A percentile compares a stretch with the other conserved stretches of the same genome.
Conservation (phyloP, 2,797 vertebrate genomes). For the Salarias fasciatus region DNA sequence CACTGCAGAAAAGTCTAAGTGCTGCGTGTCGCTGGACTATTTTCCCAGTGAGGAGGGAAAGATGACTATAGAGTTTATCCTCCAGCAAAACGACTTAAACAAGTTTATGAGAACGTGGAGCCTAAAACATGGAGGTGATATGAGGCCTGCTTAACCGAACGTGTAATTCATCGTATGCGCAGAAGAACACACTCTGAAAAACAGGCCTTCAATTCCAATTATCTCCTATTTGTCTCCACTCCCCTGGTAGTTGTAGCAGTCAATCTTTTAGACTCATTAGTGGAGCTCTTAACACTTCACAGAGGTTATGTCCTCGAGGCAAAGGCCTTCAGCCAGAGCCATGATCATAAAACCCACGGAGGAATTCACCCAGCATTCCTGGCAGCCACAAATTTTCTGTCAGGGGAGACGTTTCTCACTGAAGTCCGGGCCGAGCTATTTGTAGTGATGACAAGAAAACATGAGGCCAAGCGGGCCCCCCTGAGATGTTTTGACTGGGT, state of each 20-base stretch:
- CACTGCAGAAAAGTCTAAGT: not conserved
- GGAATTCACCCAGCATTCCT: conserved; percentile 79
- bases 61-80: conserved; percentile 5
- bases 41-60: not conserved
- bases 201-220: conserved; percentile 11
- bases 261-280: conserved; percentile 69
- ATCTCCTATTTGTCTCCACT: conserved; percentile 52
- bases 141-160: not conserved
- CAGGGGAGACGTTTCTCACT: conserved; percentile 55
- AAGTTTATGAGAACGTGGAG: not conserved
- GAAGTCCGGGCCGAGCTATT: conserved; percentile 59
- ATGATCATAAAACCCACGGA: conserved; percentile 75
- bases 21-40: conserved; percentile 4
- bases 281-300: conserved; percentile 68
- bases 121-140: not conserved
- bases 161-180: not conserved
- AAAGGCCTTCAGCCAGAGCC: conserved; percentile 65
- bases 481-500: conserved; percentile 26
- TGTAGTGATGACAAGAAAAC: conserved; percentile 58
- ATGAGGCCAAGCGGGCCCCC: conserved; percentile 21
- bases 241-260: conserved; percentile 45
- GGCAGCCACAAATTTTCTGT: conserved; percentile 62
- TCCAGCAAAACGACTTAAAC: not conserved
- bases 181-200: not conserved
- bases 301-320: conserved; percentile 77